Evolutionary conservation across 2,888 invertebrate species (phyloP), one percentile per base, ranked within the genome.

Genomic region (Pantelozetes paolii): DNA sequence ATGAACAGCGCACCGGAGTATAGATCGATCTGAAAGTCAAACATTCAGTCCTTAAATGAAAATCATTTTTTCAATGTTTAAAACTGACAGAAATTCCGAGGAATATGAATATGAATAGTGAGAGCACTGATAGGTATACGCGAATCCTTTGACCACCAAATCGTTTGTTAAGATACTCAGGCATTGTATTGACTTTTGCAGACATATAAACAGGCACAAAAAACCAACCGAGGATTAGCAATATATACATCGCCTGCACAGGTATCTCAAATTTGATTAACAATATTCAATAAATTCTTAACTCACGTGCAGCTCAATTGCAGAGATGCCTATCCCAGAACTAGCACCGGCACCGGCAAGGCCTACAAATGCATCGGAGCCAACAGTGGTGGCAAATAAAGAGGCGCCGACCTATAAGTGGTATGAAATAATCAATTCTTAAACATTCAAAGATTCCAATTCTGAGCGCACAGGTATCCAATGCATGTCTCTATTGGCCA

Each of bases 1-100:
- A 86, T 84, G 79, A 86, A 86, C 18, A 85, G 79, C 2, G 85
- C 85, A 1, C 85, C 86, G 20, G 85, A 85, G 78, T 82, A 86
- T 75, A 86, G 78, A 79, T 85, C 84, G 11, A 83, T 84, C 85
- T 85, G 15, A 8, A 71, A n/a, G 20, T 36, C 9, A 20, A 40
- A 3, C 15, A 74, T 30, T 32, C 28, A 67, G 50, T 75, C 36
- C 1, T 18, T 13, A 73, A 30, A 36, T 42, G 45, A 20, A 45
- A 32, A 50, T 42, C 9, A 75, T 8, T 45, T 45, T 45, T 18
- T 45, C 45, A 45, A 11, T 2, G 45, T 40, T 13, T 18, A n/a
- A 30, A 32, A 79, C 82, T 82, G 80, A 85, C 85, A 45, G 85
- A 85, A 70, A 85, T 84, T 79, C 85, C 85, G 11, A 85, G 85